Evolutionary conservation across 2,797 vertebrate species (phyloP).

Genomic region (Parotocinclus haroldoi): DNA sequence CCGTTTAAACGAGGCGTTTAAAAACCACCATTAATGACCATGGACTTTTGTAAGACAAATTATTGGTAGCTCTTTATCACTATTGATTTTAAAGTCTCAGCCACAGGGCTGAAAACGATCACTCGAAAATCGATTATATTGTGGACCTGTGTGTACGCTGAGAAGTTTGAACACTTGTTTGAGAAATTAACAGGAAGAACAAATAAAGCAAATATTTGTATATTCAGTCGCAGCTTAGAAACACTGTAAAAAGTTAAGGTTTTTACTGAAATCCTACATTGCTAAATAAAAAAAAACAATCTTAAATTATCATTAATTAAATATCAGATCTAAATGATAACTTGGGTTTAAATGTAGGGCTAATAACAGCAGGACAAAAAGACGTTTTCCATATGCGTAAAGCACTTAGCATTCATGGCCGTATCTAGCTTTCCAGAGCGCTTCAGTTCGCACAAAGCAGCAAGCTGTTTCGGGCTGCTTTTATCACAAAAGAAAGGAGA

Average conservation of each 20-base stretch:
- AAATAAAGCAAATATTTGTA: background rate
- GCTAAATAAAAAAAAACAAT: slow-evolving; percentile 13
- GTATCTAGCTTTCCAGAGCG: slow-evolving; percentile 62
- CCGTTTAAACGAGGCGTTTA: background rate
- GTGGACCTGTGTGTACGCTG: background rate
- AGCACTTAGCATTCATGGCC: slow-evolving; percentile 70
- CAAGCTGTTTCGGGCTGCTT: slow-evolving; percentile 71
- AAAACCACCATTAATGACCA: background rate
- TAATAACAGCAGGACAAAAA: slow-evolving; percentile 41
- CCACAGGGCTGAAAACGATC: background rate
- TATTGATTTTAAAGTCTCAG: slow-evolving; percentile 12
- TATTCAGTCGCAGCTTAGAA: background rate
- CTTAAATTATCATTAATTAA: slow-evolving; percentile 32
- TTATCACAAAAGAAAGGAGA: slow-evolving; percentile 70
- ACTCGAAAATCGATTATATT: background rate
- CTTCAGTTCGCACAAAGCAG: slow-evolving; percentile 67
- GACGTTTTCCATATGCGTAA: slow-evolving; percentile 62
- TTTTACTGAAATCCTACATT: background rate
- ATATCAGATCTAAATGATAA: slow-evolving; percentile 41
- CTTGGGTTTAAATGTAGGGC: slow-evolving; percentile 38
- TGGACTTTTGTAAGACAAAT: background rate
- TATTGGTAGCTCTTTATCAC: background rate
- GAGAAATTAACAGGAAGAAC: background rate
- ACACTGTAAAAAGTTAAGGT: background rate
- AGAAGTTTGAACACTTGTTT: background rate